phyloP scores from a whole-genome alignment of 2,113 vertebrate genomes.

The Gorsachius goisagi region DNA sequence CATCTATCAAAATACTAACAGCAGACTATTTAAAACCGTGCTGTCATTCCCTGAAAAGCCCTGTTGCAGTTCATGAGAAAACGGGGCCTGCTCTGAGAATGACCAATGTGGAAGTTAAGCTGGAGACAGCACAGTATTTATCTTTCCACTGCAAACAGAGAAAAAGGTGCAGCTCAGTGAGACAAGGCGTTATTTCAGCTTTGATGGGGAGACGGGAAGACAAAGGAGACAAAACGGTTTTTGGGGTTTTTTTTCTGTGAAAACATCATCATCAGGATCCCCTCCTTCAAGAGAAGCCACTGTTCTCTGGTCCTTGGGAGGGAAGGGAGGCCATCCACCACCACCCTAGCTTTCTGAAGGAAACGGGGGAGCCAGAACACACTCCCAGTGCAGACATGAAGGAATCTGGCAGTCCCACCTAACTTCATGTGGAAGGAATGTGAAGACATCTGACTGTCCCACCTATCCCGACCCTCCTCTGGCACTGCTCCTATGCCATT shows the following conservation, averaged over 20 bases:
- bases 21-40: background rate
- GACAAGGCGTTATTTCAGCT: background rate
- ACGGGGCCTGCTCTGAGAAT: background rate
- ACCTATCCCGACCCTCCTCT: background rate
- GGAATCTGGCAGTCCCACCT: rapidly evolving
- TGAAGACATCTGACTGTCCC: no score
- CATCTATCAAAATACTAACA: background rate
- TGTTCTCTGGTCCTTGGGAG: background rate
- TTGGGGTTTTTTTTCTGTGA: background rate
- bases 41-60: background rate
- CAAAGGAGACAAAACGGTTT: background rate
- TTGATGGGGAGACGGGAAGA: background rate
- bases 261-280: background rate
- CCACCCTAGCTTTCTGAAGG: background rate
- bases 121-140: background rate
- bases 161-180: background rate
- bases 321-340: background rate
- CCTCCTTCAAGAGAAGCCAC: background rate
- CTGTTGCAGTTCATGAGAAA: background rate
- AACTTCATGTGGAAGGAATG: no score
- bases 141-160: background rate
- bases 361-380: background rate
- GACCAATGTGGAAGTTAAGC: background rate
- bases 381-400: background rate
- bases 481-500: background rate